phyloP scores from a whole-genome alignment of 2,888 invertebrate genomes.

The Neria commutata region DNA sequence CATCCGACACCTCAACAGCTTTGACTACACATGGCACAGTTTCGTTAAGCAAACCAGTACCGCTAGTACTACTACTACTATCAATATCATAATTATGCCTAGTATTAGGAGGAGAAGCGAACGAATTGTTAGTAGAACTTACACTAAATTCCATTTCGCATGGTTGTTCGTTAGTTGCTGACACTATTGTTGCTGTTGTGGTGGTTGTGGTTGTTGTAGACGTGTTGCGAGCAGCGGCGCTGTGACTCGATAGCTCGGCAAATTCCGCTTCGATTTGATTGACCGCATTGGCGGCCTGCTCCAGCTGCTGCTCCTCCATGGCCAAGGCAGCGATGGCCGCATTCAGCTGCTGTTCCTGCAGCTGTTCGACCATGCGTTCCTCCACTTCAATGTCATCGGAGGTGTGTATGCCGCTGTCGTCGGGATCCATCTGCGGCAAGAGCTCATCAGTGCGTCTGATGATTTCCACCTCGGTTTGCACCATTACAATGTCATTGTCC shows the following conservation, averaged over 20 bases:
- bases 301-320: slow-evolving; percentile 50
- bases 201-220: slow-evolving; percentile 13
- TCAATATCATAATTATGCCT: slow-evolving; percentile 34
- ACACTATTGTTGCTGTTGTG: not conserved
- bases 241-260: slow-evolving; percentile 44
- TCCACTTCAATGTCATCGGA: slow-evolving; percentile 66
- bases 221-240: slow-evolving; percentile 35
- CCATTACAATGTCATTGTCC: not conserved
- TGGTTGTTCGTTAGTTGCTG: slow-evolving; percentile 33
- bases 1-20: slow-evolving; percentile 38
- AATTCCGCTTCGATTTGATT: slow-evolving; percentile 56
- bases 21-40: slow-evolving; percentile 25
- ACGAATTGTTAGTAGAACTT: slow-evolving; percentile 57
- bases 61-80: slow-evolving; percentile 34
- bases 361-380: slow-evolving; percentile 26
- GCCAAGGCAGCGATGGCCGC: slow-evolving; percentile 53
- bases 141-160: slow-evolving; percentile 59
- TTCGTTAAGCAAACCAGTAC: slow-evolving; percentile 43
- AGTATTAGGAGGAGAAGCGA: slow-evolving; percentile 17
- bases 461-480: not conserved
- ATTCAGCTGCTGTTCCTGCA: slow-evolving; percentile 49
- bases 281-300: slow-evolving; percentile 52
- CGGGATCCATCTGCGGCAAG: slow-evolving; percentile 69
- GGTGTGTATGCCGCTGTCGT: slow-evolving; percentile 73
- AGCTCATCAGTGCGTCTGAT: too few species aligned